A percentile compares a stretch with the other conserved stretches of the same genome.
Evolutionary conservation across 2,797 vertebrate genomes (phyloP).

Genomic region (Pseudopleuronectes americanus): DNA sequence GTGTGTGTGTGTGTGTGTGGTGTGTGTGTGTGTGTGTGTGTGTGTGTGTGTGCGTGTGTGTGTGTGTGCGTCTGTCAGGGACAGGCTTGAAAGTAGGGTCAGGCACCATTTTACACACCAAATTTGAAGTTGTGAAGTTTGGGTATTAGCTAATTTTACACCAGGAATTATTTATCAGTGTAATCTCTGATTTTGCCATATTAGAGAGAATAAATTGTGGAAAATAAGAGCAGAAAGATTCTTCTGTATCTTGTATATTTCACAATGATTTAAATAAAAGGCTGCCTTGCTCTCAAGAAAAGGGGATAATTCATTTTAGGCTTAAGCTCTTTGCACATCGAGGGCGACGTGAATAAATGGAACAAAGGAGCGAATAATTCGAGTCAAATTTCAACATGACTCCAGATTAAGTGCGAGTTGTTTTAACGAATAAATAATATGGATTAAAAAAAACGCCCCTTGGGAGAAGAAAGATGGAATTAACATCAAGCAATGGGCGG

Average conservation of each 20-base stretch:
- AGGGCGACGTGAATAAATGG: no score
- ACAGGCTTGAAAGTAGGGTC: not conserved
- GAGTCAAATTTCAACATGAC: no score
- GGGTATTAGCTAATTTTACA: not conserved
- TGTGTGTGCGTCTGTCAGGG: no score
- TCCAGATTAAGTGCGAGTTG: no score
- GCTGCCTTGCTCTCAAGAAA: not conserved
- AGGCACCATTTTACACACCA: not conserved
- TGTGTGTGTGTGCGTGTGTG: no score
- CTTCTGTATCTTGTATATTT: not conserved
- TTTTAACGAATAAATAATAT: no score
- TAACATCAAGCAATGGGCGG: no score
- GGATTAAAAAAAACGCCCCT: no score
- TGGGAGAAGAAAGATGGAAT: no score
- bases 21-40: no score
- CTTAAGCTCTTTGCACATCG: not conserved
- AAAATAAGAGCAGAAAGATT: slow-evolving; percentile 4
- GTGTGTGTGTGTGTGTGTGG: no score
- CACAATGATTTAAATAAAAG: not conserved
- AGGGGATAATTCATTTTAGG: not conserved
- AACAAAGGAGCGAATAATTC: no score
- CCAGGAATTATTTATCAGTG: slow-evolving; percentile 1
- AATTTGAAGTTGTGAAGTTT: not conserved
- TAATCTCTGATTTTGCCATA: not conserved
- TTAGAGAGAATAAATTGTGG: not conserved